Percentiles rank a stretch among this genome's conserved stretches.
phyloP scores from a whole-genome alignment of 2,888 invertebrate species.

The Oegoconia quadripuncta region DNA sequence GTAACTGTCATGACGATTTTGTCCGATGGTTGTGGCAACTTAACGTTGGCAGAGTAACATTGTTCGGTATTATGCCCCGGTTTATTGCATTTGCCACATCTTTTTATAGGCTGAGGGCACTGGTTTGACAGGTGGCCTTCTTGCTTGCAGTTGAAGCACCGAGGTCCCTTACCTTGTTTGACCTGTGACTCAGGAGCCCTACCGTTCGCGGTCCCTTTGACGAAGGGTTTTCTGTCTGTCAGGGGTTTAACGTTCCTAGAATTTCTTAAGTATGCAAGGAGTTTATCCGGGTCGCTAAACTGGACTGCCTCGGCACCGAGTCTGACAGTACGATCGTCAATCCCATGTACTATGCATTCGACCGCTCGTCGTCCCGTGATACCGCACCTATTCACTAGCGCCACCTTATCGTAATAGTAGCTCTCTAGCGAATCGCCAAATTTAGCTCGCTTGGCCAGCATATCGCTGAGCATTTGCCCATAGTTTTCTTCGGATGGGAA shows the following conservation, averaged over 20 bases:
- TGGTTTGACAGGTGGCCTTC: conserved; percentile 2
- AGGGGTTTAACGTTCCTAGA: conserved; percentile 4
- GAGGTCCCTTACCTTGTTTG: background rate
- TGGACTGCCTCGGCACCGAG: conserved; percentile 19
- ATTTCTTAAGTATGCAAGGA: conserved; percentile 14
- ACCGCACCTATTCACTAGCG: conserved; percentile 15
- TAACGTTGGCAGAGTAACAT: conserved; percentile 2
- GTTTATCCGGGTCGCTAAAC: conserved; percentile 16
- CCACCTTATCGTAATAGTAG: conserved; percentile 18
- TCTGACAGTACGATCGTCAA: conserved; percentile 15
- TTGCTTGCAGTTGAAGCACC: conserved; percentile 7
- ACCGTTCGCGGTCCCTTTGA: background rate
- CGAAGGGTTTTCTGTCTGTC: background rate
- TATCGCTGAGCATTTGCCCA: conserved; percentile 13
- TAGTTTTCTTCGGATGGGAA: conserved; percentile 15
- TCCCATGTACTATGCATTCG: conserved; percentile 16
- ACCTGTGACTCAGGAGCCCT: too few relatives aligned
- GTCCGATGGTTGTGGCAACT: background rate
- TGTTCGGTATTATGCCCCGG: conserved; percentile 6
- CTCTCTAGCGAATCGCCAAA: conserved; percentile 14
- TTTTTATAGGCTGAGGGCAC: conserved; percentile 8
- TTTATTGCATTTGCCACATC: conserved; percentile 6
- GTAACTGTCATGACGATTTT: conserved; percentile 2
- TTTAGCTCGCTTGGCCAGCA: conserved; percentile 11
- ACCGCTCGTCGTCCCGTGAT: conserved; percentile 17